Conservation (phyloP, 2,113 vertebrate species). For the Callionymus lyra region DNA sequence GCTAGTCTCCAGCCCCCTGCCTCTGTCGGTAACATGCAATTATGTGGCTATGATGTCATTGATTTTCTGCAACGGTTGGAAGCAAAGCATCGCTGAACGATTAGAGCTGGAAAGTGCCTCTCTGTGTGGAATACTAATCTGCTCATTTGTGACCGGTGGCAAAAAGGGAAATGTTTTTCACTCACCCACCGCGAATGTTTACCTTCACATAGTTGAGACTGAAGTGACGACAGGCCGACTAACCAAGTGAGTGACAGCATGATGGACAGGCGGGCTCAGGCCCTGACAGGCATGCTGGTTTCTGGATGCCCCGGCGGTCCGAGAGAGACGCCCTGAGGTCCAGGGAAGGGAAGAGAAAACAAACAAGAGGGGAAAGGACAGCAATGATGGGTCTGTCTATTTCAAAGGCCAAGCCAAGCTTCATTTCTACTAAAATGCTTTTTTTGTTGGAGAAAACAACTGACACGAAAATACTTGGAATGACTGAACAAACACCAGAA, state of each 20-base stretch:
- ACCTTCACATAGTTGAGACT: constrained; percentile 30
- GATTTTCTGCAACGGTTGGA: constrained; percentile 58
- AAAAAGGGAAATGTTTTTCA: constrained; percentile 53
- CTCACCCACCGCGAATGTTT: constrained; percentile 38
- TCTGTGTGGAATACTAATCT: constrained; percentile 69
- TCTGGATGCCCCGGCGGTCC: constrained; percentile 22
- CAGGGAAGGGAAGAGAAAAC: constrained; percentile 10
- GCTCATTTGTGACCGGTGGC: constrained; percentile 52
- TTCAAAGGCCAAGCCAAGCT: constrained; percentile 18
- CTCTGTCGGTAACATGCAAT: constrained; percentile 61
- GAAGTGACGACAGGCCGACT: constrained; percentile 16
- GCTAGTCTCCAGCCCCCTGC: constrained; percentile 35
- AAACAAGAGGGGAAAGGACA: constrained; percentile 10
- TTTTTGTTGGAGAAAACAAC: constrained; percentile 7
- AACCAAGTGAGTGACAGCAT: constrained; percentile 12
- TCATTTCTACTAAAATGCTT: constrained; percentile 33
- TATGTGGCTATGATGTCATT: constrained; percentile 74
- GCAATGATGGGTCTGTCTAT: constrained; percentile 10
- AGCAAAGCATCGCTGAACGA: constrained; percentile 41
- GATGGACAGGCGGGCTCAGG: constrained; percentile 46
- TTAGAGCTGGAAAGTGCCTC: constrained; percentile 67
- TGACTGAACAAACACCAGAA: no score
- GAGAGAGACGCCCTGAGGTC: constrained; percentile 19
- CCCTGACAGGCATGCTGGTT: constrained; percentile 34
- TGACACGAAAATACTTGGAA: no score